Percentiles rank a stretch among this genome's conserved stretches.
phyloP scores from a whole-genome alignment of 2,888 invertebrate species.

The Drosophila infuscata region DNA sequence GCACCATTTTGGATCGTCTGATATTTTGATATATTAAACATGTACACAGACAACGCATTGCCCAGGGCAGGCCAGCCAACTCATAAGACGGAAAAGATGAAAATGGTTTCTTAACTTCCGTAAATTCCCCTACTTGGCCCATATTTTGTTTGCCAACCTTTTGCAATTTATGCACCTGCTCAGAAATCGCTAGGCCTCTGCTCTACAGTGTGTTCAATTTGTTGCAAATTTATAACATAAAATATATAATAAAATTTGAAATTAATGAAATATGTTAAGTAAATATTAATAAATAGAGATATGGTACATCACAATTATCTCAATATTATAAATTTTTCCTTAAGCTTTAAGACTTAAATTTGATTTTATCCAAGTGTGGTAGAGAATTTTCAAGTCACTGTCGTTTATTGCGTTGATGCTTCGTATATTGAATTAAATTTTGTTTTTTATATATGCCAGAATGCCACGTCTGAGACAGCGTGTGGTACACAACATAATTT shows the following conservation, averaged over 20 bases:
- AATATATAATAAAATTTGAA: too few species aligned
- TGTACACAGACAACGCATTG: constrained; percentile 42
- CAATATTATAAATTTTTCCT: background rate
- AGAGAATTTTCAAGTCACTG: constrained; percentile 36
- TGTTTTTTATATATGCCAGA: constrained; percentile 55
- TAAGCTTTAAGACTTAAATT: background rate
- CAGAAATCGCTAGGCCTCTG: constrained; percentile 1
- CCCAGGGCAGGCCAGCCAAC: constrained; percentile 37
- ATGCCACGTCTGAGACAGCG: constrained; percentile 47
- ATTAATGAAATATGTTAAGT: background rate
- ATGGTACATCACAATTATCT: background rate
- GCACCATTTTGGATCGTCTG: constrained; percentile 42
- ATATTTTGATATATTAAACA: constrained; percentile 64
- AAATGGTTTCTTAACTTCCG: constrained; percentile 21
- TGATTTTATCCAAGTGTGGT: background rate
- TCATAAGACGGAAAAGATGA: constrained; percentile 10
- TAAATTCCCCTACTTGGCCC: constrained; percentile 16
- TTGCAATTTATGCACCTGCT: constrained; percentile 42
- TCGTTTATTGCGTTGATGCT: background rate
- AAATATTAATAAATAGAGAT: background rate
- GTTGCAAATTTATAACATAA: background rate
- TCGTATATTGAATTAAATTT: constrained; percentile 59
- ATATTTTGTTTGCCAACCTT: constrained; percentile 53
- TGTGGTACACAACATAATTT: constrained; percentile 72
- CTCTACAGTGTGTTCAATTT: background rate